A percentile compares a stretch with the other conserved stretches of the same genome.
phyloP scores from a whole-genome alignment of 2,888 invertebrate genomes.

The Heliconius cydno region DNA sequence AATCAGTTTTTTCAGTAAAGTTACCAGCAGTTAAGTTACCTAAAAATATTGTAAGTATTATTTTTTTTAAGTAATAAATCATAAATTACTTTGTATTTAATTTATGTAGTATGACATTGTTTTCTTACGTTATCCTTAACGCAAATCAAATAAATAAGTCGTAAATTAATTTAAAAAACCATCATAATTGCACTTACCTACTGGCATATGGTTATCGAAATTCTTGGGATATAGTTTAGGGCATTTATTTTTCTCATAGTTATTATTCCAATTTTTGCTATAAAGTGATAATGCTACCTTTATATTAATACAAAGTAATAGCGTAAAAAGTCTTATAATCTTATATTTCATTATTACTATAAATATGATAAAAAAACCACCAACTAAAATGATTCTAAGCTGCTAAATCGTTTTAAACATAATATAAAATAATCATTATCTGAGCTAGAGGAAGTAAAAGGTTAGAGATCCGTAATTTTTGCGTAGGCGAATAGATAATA shows the following conservation, averaged over 20 bases:
- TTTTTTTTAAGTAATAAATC: not conserved
- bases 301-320: conserved; percentile 60
- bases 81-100: not conserved
- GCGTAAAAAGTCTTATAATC: conserved; percentile 54
- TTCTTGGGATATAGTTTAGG: conserved; percentile 82
- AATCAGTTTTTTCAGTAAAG: conserved; percentile 82
- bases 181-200: conserved; percentile 68
- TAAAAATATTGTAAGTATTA: conserved; percentile 48
- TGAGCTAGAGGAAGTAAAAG: conserved; percentile 55
- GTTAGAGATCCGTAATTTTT: conserved; percentile 55
- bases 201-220: conserved; percentile 82
- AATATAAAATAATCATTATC: conserved; percentile 40
- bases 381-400: conserved; percentile 39
- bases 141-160: not conserved
- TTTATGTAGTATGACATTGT: not conserved
- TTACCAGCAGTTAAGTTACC: conserved; percentile 84
- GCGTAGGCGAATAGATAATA: conserved; percentile 64
- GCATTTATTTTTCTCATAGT: conserved; percentile 80
- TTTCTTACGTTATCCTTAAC: not conserved
- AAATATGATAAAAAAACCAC: conserved; percentile 30
- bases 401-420: conserved; percentile 35
- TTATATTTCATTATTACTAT: conserved; percentile 46
- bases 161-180: not conserved
- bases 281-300: conserved; percentile 66
- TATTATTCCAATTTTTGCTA: conserved; percentile 76